Conservation (phyloP, 2,888 invertebrate genomes). For the Cosmopolites sordidus region DNA sequence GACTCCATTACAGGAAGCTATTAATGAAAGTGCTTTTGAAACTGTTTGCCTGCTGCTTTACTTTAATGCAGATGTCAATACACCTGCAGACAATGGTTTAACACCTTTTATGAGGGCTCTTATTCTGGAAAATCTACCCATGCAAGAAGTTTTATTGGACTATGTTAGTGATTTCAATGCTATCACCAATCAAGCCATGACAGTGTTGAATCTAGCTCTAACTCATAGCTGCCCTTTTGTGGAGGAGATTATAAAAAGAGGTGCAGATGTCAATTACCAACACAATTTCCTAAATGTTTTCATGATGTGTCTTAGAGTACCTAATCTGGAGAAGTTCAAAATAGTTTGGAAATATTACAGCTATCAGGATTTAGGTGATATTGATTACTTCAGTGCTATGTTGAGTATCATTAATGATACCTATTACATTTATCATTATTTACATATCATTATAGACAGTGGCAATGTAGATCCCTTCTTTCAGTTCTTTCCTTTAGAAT, state of each 20-base stretch:
- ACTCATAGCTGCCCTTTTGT: slow-evolving; percentile 29
- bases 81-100: slow-evolving; percentile 25
- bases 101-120: slow-evolving; percentile 36
- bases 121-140: slow-evolving; percentile 20
- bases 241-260: slow-evolving; percentile 32
- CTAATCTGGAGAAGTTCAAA: slow-evolving; percentile 29
- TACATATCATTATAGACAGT: slow-evolving; percentile 32
- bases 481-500: slow-evolving; percentile 12
- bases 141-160: slow-evolving; percentile 32
- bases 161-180: slow-evolving; percentile 34
- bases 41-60: slow-evolving; percentile 36
- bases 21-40: slow-evolving; percentile 28
- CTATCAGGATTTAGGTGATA: slow-evolving; percentile 18
- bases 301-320: slow-evolving; percentile 24
- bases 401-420: slow-evolving; percentile 13
- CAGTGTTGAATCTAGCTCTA: slow-evolving; percentile 31
- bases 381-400: slow-evolving; percentile 8
- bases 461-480: slow-evolving; percentile 30
- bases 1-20: slow-evolving; percentile 36
- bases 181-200: slow-evolving; percentile 26
- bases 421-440: slow-evolving; percentile 27
- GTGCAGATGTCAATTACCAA: slow-evolving; percentile 33
- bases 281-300: slow-evolving; percentile 24
- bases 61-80: slow-evolving; percentile 36
- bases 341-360: slow-evolving; percentile 30